Evolutionary conservation across 2,113 vertebrate species (phyloP).

Genomic region (Coturnix japonica): DNA sequence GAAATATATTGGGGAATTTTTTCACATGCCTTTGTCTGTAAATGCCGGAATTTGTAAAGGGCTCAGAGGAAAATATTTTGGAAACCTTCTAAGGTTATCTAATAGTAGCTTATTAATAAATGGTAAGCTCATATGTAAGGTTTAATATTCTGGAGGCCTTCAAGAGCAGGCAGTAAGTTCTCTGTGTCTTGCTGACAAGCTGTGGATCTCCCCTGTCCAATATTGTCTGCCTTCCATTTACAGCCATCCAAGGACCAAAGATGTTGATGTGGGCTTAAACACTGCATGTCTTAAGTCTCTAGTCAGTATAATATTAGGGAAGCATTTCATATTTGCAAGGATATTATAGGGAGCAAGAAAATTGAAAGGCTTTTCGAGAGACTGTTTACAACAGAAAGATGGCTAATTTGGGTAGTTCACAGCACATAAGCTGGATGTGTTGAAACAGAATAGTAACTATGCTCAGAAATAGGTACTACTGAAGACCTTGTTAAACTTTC

Average conservation of each 20-base stretch:
- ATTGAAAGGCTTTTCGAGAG: not conserved
- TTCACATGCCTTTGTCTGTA: not conserved
- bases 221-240: not conserved
- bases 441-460: not conserved
- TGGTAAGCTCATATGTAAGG: not conserved
- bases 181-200: not conserved
- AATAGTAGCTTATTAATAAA: not conserved
- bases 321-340: not conserved
- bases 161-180: not conserved
- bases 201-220: not conserved
- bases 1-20: not conserved
- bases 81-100: not conserved
- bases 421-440: not conserved
- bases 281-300: not conserved
- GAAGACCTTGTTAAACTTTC: not conserved
- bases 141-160: not conserved
- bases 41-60: not conserved
- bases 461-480: not conserved
- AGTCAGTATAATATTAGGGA: fast-evolving
- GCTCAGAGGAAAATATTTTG: not conserved
- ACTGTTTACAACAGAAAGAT: not conserved
- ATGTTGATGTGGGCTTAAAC: not conserved
- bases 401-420: not conserved
- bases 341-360: not conserved
- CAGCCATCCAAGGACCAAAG: not conserved